These are phyloP conservation scores for Copsychus sechellarum DNA, from an alignment of 2,113 vertebrate genomes.

Conservation along the genomic window DNA sequence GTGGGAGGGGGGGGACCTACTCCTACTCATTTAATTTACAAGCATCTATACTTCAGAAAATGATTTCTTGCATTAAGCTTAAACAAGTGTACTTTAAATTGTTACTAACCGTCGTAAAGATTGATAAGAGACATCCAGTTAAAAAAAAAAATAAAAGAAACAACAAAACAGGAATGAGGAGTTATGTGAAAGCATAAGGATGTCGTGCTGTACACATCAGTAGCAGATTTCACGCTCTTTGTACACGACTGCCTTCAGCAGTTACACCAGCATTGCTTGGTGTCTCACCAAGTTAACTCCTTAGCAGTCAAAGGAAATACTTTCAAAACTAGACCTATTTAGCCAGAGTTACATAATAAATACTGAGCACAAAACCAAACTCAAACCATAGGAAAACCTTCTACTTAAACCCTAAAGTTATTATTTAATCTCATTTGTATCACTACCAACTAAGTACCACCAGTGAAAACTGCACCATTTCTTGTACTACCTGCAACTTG, in stretches of 20 bases:
- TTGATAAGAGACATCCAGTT: not conserved
- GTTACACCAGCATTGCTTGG: not conserved
- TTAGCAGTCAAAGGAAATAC: not conserved
- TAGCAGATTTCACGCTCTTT: not conserved
- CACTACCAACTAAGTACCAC: not conserved
- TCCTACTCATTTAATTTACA: conserved; percentile 59
- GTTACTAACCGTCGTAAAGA: conserved; percentile 34
- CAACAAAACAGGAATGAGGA: not conserved
- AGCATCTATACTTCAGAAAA: conserved; percentile 42
- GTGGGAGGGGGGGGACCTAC: not conserved
- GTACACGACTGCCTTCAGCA: not conserved
- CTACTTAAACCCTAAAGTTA: not conserved
- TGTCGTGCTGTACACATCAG: not conserved
- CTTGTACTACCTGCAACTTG: not conserved
- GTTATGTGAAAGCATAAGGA: not conserved
- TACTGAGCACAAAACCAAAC: not conserved
- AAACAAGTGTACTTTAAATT: conserved; percentile 52
- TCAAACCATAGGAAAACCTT: not conserved
- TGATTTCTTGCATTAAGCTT: conserved; percentile 36
- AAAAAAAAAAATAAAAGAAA: not conserved
- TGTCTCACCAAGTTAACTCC: not conserved
- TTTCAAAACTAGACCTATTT: not conserved
- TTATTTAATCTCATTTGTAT: not conserved
- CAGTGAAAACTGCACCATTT: not conserved
- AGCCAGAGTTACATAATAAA: not conserved